These are phyloP conservation scores for Rhinophrynus dorsalis DNA, from an alignment of 2,797 vertebrate species.

Conservation along the genomic window DNA sequence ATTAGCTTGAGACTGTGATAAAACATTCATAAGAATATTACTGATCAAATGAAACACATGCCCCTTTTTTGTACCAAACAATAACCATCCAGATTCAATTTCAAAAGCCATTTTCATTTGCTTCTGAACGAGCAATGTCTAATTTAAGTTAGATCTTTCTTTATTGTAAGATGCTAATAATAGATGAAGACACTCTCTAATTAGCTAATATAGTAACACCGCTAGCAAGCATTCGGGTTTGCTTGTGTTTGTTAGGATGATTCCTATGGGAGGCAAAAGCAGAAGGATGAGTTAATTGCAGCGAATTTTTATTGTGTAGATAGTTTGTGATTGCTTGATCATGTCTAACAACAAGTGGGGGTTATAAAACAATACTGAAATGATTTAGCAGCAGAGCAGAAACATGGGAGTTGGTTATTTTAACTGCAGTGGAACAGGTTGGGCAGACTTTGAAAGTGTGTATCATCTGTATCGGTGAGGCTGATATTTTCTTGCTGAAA, in stretches of 20 bases:
- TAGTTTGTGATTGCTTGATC: constrained; percentile 20
- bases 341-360: constrained; percentile 40
- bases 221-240: constrained; percentile 29
- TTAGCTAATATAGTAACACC: constrained; percentile 44
- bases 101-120: constrained; percentile 8
- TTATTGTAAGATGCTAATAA: constrained; percentile 43
- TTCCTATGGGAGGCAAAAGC: constrained; percentile 26
- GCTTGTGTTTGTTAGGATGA: constrained; percentile 38
- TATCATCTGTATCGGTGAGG: not conserved
- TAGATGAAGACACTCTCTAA: constrained; percentile 44
- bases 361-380: constrained; percentile 30
- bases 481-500: constrained; percentile 10
- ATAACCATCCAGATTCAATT: not conserved
- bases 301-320: constrained; percentile 40
- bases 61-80: not conserved
- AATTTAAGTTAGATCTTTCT: constrained; percentile 36
- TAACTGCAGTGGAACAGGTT: not conserved
- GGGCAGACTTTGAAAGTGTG: not conserved
- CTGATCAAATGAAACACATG: not conserved
- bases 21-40: constrained; percentile 4
- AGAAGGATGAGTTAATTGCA: constrained; percentile 43
- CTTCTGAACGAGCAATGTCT: constrained; percentile 4
- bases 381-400: constrained; percentile 15
- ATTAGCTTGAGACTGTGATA: not conserved
- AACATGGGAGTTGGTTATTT: not conserved